Conservation (phyloP, 1,140 invertebrate species). For the Aphidius gifuensis region DNA sequence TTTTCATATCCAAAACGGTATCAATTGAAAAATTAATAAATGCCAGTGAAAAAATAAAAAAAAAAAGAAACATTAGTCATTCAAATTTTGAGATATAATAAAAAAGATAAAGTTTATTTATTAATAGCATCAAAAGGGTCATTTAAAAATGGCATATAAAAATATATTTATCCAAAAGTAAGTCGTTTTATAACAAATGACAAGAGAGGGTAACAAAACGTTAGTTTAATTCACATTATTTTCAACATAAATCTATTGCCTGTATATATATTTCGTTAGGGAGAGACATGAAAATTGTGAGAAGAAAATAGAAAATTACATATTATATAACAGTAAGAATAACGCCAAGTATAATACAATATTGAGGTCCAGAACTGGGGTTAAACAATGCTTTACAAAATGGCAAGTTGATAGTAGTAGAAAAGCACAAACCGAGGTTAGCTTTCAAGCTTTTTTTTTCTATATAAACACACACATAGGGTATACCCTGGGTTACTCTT, state of each 20-base stretch:
- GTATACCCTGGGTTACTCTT: too few relatives aligned
- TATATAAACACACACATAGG: neutral
- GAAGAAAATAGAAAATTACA: constrained; percentile 28
- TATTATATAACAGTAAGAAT: constrained; percentile 33
- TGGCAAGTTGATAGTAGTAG: neutral
- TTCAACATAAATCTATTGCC: constrained; percentile 45
- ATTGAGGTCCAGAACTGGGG: constrained; percentile 9
- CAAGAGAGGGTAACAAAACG: constrained; percentile 27
- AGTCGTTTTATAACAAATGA: too few relatives aligned
- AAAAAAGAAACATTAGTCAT: too few relatives aligned
- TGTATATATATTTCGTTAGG: constrained; percentile 7
- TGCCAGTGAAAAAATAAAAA: too few relatives aligned
- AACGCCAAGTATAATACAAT: constrained; percentile 31
- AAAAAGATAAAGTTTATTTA: too few relatives aligned
- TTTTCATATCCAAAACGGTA: too few relatives aligned
- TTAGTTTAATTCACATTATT: constrained; percentile 52
- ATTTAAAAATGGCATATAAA: too few relatives aligned
- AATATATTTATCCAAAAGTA: too few relatives aligned
- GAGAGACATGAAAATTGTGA: constrained; percentile 9
- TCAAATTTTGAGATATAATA: too few relatives aligned
- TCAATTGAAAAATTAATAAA: too few relatives aligned
- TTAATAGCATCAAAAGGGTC: too few relatives aligned
- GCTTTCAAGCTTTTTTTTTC: neutral
- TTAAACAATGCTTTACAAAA: constrained; percentile 7
- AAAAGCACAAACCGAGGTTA: constrained; percentile 9